Evolutionary conservation across 2,888 invertebrate genomes (phyloP), one percentile per base, ranked within the genome.

Genomic region (Eristalis pertinax): DNA sequence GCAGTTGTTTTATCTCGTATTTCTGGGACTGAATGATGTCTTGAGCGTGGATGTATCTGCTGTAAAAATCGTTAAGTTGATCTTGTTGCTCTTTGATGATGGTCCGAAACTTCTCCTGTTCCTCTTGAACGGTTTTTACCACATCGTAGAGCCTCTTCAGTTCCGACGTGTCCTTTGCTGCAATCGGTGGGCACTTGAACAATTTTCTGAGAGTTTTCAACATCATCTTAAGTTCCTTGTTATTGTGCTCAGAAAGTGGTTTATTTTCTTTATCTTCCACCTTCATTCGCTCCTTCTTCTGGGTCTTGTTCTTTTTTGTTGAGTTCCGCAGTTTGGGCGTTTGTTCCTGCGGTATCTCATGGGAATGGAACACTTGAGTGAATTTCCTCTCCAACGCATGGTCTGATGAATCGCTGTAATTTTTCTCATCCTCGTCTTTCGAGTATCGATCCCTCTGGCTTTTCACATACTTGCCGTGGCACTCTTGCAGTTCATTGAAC

Each of bases 21-120:
- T 92, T 92, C 41, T 93, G 93, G n/a, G 91, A 90, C 84, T 92
- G 91, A 89, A 93, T 92, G 2, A 92, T 90, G 69, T 92, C 91
- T 82, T 93, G 91, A 0, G 93, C 92, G 69, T 91, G 90, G 26
- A 92, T 77, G 60, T 92, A 93, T 38, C 93, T 92, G 11, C 90
- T 82, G 13, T 92, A 91, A 67, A 92, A 93, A 50, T 91, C 91
- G 19, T 91, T 90, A 0, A 93, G 88, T 63, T 92, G 90, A 2
- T 90, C 90, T 73, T 92, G 91, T 78, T 93, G 92, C 15, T 92
- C 90, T 15, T 91, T 90, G 19, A 93, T 92, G n/a, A 92, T 89
- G 5, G 83, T 90, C n/a, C 91, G 91, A 63, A 91, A 92, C 65
- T 92, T 90, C 8, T 90, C 64, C 72, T 92, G 92, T 43, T 93